A percentile compares a stretch with the other conserved stretches of the same genome.
These are phyloP conservation scores for Podarcis raffonei DNA, from an alignment of 2,113 vertebrate species.

Conservation along the genomic window DNA sequence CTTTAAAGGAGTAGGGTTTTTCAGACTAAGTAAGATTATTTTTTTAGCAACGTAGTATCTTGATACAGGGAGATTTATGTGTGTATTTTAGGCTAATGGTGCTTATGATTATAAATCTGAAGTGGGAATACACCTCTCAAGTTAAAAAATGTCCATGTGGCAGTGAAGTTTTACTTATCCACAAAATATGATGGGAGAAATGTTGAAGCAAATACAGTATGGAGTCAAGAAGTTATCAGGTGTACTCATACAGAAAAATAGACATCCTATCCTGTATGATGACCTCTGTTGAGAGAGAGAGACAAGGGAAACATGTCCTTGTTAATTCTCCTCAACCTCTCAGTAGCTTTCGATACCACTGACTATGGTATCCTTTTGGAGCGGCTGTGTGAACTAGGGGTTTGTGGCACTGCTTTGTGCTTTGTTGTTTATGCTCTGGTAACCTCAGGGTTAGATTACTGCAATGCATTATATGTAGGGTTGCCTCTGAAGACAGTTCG, in stretches of 20 bases:
- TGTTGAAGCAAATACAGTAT: neutral
- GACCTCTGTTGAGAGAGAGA: too few relatives aligned
- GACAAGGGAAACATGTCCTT: too few relatives aligned
- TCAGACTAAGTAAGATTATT: neutral
- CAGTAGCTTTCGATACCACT: too few relatives aligned
- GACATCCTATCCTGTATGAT: neutral
- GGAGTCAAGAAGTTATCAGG: neutral
- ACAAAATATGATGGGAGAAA: neutral
- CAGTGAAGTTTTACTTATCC: neutral
- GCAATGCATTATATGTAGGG: too few relatives aligned
- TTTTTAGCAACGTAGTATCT: slow-evolving; percentile 25
- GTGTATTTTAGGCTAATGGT: neutral
- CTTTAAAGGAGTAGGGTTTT: neutral
- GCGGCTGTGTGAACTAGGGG: too few relatives aligned
- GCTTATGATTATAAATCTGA: neutral
- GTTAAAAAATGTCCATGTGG: neutral
- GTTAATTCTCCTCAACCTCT: too few relatives aligned
- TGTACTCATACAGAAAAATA: neutral
- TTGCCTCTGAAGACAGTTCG: too few relatives aligned
- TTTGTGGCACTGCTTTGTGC: too few relatives aligned
- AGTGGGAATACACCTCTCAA: slow-evolving; percentile 4
- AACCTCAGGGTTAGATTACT: too few relatives aligned
- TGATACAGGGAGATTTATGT: neutral
- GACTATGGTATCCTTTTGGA: too few relatives aligned
- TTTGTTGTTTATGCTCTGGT: too few relatives aligned